These are phyloP conservation scores for Pteropus alecto DNA, from an alignment of 2,113 vertebrate genomes.

Conservation along the genomic window DNA sequence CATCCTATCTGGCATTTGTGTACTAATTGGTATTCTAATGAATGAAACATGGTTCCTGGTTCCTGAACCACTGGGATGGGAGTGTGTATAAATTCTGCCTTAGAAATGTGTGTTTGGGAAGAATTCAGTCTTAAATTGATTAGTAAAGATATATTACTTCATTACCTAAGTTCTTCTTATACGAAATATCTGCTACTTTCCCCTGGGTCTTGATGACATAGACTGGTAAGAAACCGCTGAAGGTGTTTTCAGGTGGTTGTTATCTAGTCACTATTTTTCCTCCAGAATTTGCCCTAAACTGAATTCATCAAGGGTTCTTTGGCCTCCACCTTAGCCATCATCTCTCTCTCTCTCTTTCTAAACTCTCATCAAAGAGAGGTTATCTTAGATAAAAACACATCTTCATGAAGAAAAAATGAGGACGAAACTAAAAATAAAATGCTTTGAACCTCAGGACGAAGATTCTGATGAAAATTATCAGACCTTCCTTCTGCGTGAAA, in stretches of 20 bases:
- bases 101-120: background rate
- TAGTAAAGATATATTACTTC: background rate
- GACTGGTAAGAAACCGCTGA: background rate
- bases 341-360: background rate
- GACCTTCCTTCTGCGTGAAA: slow-evolving; percentile 1
- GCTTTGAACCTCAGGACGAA: slow-evolving; percentile 10
- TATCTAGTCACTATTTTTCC: background rate
- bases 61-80: background rate
- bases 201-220: background rate
- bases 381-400: slow-evolving; percentile 18
- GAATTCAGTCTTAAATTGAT: background rate
- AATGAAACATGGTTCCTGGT: background rate
- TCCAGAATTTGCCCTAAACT: background rate
- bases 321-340: background rate
- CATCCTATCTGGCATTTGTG: background rate
- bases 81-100: background rate
- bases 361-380: background rate
- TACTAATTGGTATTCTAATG: background rate
- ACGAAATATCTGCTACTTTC: background rate
- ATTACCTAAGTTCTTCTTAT: background rate
- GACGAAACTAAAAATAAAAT: background rate
- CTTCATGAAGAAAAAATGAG: background rate
- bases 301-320: background rate
- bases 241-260: background rate
- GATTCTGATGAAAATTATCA: slow-evolving; percentile 18